Conservation (phyloP, 2,888 invertebrate genomes). For the Odontomyia ornata region DNA sequence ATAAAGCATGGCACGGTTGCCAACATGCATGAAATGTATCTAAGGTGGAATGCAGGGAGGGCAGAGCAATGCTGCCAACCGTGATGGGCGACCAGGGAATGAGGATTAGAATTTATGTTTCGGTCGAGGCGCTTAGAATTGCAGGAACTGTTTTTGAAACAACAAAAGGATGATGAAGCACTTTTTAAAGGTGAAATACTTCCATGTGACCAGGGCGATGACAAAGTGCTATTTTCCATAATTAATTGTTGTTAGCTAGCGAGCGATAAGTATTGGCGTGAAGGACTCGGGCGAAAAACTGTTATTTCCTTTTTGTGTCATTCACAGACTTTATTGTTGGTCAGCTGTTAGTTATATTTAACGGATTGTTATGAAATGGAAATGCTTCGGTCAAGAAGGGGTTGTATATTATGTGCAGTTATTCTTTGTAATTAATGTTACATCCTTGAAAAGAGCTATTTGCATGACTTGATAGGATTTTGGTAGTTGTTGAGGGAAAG, state of each 20-base stretch:
- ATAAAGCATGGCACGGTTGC: neutral
- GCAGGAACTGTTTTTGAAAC: conserved; percentile 29
- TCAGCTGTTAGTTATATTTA: conserved; percentile 24
- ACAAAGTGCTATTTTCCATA: conserved; percentile 39
- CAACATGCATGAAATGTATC: neutral
- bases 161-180: conserved; percentile 40
- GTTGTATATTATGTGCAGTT: too few relatives aligned
- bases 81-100: neutral
- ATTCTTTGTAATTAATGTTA: too few relatives aligned
- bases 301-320: conserved; percentile 38
- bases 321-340: conserved; percentile 28
- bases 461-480: too few relatives aligned
- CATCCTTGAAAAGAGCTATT: too few relatives aligned
- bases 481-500: too few relatives aligned
- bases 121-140: conserved; percentile 36
- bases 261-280: conserved; percentile 40
- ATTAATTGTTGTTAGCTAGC: conserved; percentile 35
- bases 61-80: neutral
- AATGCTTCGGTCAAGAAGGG: too few relatives aligned
- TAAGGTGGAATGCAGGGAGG: neutral
- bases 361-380: too few relatives aligned
- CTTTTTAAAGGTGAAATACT: conserved; percentile 39
- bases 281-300: conserved; percentile 32
- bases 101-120: conserved; percentile 35
- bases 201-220: conserved; percentile 36